phyloP scores from a whole-genome alignment of 2,888 invertebrate species.

The Sinohyriopsis cumingii region DNA sequence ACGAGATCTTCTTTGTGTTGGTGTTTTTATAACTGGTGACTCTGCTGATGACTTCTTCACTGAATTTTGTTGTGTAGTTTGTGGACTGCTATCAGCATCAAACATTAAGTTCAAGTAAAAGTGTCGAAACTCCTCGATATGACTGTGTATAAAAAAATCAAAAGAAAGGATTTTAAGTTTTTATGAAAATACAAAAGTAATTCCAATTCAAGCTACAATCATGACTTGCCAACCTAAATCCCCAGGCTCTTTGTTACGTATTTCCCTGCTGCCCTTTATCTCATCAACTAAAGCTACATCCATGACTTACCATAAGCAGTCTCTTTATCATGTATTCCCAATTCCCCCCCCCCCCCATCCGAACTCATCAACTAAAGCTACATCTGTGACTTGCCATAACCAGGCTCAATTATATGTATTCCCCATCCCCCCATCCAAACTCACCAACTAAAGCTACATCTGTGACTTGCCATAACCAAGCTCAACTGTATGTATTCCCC shows the following conservation, averaged over 20 bases:
- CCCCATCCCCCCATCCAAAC: no score
- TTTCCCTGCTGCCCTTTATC: no score
- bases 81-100: slow-evolving; percentile 22
- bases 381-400: no score
- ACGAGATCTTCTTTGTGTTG: slow-evolving; percentile 18
- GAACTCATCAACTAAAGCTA: no score
- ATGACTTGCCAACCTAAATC: no score
- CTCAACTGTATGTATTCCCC: neutral
- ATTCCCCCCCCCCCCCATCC: no score
- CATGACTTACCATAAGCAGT: neutral
- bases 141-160: slow-evolving; percentile 39
- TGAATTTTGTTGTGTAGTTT: slow-evolving; percentile 27
- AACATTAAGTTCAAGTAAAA: slow-evolving; percentile 50
- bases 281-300: neutral
- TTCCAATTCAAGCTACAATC: no score
- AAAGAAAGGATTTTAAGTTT: neutral
- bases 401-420: no score
- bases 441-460: neutral
- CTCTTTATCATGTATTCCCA: neutral
- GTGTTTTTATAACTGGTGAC: slow-evolving; percentile 1
- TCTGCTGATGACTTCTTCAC: neutral
- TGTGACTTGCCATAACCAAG: neutral
- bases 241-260: no score
- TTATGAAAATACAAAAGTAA: neutral
- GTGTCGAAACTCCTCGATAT: slow-evolving; percentile 55